Conservation (phyloP, 2,113 vertebrate genomes). For the Clinocottus analis region DNA sequence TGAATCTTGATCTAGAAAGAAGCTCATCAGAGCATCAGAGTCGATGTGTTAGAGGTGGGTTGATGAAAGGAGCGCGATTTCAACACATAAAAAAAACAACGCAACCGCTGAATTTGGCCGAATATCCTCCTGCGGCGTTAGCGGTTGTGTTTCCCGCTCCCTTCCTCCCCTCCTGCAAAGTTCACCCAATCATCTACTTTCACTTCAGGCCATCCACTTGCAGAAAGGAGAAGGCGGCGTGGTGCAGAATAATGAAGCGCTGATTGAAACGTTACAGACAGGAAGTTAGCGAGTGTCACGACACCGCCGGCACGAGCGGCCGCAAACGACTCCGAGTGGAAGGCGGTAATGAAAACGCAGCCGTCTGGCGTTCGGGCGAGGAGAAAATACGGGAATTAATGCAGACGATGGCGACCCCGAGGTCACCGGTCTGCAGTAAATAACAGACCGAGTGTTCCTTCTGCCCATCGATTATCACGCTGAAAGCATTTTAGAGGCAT, state of each 20-base stretch:
- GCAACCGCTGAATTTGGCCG: not conserved
- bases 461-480: not conserved
- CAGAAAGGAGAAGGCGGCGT: not conserved
- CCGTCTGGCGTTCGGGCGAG: too few species aligned
- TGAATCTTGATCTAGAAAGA: conserved; percentile 17
- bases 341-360: not conserved
- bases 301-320: not conserved
- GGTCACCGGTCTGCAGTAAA: not conserved
- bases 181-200: conserved; percentile 28
- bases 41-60: too few species aligned
- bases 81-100: conserved; percentile 18
- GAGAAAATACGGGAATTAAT: not conserved
- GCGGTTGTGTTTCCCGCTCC: not conserved
- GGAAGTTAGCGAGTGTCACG: conserved; percentile 4
- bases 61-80: not conserved
- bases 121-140: not conserved
- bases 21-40: too few species aligned
- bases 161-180: too few species aligned
- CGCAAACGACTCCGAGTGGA: too few species aligned
- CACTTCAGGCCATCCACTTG: conserved; percentile 13
- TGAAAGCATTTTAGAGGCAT: not conserved
- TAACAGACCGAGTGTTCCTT: not conserved
- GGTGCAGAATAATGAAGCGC: conserved; percentile 36
- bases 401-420: not conserved
- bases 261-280: conserved; percentile 33